Evolutionary conservation across 2,797 vertebrate genomes (phyloP).

Genomic region (Allochrocebus solatus): DNA sequence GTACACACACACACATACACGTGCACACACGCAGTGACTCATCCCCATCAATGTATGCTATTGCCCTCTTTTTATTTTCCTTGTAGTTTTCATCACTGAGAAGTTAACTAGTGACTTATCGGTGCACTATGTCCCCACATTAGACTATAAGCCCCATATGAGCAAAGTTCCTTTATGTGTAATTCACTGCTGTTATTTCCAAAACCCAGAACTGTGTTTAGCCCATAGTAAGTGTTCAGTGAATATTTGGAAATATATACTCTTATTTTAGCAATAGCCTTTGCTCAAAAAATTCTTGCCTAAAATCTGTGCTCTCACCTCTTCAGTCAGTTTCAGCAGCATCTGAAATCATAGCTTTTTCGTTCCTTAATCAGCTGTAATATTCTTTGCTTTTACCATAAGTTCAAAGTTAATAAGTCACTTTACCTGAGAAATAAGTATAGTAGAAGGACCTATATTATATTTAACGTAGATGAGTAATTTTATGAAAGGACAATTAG

Average conservation of each 20-base stretch:
- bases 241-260: neutral
- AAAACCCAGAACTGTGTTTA: neutral
- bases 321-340: neutral
- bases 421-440: neutral
- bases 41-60: neutral
- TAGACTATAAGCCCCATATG: neutral
- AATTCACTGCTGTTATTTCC: neutral
- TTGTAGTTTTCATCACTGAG: neutral
- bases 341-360: neutral
- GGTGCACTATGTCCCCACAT: neutral
- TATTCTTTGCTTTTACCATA: neutral
- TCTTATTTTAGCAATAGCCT: neutral
- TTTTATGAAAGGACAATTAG: neutral
- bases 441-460: neutral
- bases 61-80: neutral
- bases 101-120: neutral
- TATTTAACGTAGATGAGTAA: neutral
- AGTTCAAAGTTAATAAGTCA: neutral
- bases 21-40: accelerated
- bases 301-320: neutral
- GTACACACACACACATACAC: neutral
- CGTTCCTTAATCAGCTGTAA: neutral
- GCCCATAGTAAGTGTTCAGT: neutral
- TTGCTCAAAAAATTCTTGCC: neutral
- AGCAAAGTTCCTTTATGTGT: neutral